Base-by-base conservation (phyloP, 2,113 vertebrate genomes). In the Grallaria varia region DNA sequence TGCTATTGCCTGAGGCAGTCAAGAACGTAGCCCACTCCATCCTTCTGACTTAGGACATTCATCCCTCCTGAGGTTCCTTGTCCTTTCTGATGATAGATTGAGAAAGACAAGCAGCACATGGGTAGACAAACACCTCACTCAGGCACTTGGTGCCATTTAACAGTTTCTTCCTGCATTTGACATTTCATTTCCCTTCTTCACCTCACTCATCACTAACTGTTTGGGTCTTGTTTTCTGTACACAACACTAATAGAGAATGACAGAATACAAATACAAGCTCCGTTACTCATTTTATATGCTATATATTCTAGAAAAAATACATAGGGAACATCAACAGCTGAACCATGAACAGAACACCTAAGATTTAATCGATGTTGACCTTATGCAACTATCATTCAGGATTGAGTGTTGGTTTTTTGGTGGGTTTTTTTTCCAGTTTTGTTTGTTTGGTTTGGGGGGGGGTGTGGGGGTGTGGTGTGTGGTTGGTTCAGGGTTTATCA, bases 61-160 rank as follows among this genome's bases (percentile, higher is more conserved):
- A 91, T 98, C 97, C 98, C 98, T 98, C 98, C 97, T 84, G 98
- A 98, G 98, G 97, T 97, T 83, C 92, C 97, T 96, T 97, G 98
- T 99, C 98, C 98, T 98, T 98, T 97, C 89, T 95, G 64, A 77
- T 98, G 98, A 98, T 98, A 96, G 96, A 99, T 99, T 95, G 95
- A 97, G 97, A 95, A 97, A 98, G 98, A 99, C 98, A 98, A 93
- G 98, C 91, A 98, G 97, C 98, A 98, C 98, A 98, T 97, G 98
- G 98, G 91, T 98, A 97, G 98, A 97, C 98, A 97, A 97, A 98
- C 98, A 98, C 98, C 97, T 98, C 96, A 73, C 95, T 96, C 97
- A 69, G 98, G 98, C 98, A 93, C 97, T 98, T 95, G 97, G 95
- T 99, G 98, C 98, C 99, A 98, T 99, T 99, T 99, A 98, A 97